Evolutionary conservation across 2,113 vertebrate genomes (phyloP).

Genomic region (Dunckerocampus dactyliophorus): DNA sequence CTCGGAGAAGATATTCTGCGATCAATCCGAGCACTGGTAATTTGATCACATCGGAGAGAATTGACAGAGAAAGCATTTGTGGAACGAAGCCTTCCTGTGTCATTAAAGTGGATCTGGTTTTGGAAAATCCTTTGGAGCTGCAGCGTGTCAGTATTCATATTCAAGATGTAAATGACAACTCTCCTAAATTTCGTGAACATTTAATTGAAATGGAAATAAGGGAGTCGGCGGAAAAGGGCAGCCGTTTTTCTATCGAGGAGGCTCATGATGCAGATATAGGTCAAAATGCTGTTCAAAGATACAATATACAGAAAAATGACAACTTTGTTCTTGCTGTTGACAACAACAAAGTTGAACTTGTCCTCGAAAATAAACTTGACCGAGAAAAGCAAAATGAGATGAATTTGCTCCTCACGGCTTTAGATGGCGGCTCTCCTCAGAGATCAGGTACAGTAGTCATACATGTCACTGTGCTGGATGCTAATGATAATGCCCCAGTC

Average conservation of each 20-base stretch:
- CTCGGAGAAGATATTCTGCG: constrained; percentile 25
- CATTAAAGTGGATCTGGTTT: constrained; percentile 55
- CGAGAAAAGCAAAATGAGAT: constrained; percentile 52
- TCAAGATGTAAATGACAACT: constrained; percentile 68
- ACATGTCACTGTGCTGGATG: constrained; percentile 52
- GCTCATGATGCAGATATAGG: constrained; percentile 69
- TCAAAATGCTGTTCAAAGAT: constrained; percentile 63
- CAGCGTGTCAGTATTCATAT: constrained; percentile 54
- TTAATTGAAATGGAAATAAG: constrained; percentile 39
- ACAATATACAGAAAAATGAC: constrained; percentile 50
- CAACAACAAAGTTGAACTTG: constrained; percentile 41
- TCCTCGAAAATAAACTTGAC: constrained; percentile 49
- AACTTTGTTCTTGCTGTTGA: constrained; percentile 58
- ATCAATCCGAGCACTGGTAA: constrained; percentile 50
- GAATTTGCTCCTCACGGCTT: constrained; percentile 48
- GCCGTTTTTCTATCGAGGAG: constrained; percentile 59
- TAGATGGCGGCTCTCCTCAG: constrained; percentile 57
- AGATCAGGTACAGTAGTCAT: constrained; percentile 53
- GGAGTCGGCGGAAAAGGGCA: constrained; percentile 55
- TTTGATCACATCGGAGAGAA: constrained; percentile 45
- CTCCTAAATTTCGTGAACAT: constrained; percentile 33
- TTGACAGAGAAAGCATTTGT: constrained; percentile 59
- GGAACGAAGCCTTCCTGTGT: constrained; percentile 50
- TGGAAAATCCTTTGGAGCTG: constrained; percentile 64
- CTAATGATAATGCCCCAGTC: constrained; percentile 56